Evolutionary conservation across 2,888 invertebrate species (phyloP).

Genomic region (Escarpia spicata): DNA sequence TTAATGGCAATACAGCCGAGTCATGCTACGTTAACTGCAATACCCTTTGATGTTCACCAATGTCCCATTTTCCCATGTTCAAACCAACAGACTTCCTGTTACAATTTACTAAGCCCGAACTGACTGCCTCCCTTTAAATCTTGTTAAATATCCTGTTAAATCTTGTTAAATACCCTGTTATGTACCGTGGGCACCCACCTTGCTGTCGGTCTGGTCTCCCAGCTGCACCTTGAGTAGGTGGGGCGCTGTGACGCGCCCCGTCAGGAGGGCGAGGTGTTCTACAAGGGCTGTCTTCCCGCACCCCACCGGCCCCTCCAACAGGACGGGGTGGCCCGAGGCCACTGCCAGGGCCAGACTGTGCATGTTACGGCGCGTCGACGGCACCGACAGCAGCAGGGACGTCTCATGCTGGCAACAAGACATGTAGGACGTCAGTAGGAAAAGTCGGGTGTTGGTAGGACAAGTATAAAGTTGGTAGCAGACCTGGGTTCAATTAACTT

Average conservation of each 20-base stretch:
- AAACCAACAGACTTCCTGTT: no score
- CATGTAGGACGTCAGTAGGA: not conserved
- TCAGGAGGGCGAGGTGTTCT: constrained; percentile 84
- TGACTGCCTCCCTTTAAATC: no score
- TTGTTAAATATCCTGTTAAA: no score
- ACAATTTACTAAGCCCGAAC: no score
- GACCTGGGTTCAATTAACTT: no score
- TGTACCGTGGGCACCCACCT: constrained; percentile 67
- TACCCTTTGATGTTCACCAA: no score
- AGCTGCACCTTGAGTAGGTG: constrained; percentile 87
- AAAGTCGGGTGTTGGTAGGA: not conserved
- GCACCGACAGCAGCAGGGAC: not conserved
- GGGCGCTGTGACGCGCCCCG: constrained; percentile 71
- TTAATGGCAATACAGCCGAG: no score
- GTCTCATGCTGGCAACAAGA: not conserved
- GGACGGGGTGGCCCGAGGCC: constrained; percentile 80
- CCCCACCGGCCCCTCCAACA: constrained; percentile 90
- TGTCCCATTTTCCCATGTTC: no score
- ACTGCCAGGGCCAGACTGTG: constrained; percentile 82
- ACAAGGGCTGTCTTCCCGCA: constrained; percentile 93
- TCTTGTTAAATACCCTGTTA: not conserved
- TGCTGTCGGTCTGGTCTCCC: constrained; percentile 96
- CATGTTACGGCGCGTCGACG: not conserved
- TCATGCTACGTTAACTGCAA: no score
- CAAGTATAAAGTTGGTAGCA: not conserved